Evolutionary conservation across 1,140 invertebrate species (phyloP).

Genomic region (Drosophila gunungcola): DNA sequence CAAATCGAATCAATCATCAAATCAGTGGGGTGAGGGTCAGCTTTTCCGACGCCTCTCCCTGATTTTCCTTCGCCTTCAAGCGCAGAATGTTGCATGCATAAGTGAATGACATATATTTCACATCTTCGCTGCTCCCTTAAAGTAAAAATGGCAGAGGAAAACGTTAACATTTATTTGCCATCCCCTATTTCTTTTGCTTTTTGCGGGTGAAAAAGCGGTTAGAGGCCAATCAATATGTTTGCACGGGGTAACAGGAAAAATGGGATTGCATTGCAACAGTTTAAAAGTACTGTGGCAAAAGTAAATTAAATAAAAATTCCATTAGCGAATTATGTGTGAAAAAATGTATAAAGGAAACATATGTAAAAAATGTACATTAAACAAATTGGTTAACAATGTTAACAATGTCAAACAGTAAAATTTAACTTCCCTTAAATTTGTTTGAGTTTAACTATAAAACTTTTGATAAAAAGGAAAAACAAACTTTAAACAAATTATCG

Average conservation of each 20-base stretch:
- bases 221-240: constrained; percentile 37
- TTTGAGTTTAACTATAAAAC: no score
- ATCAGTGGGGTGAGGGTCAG: constrained; percentile 21
- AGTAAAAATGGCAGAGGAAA: constrained; percentile 26
- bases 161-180: neutral
- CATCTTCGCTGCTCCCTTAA: constrained; percentile 8
- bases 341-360: neutral
- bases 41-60: neutral
- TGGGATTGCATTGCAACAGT: constrained; percentile 20
- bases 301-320: constrained; percentile 1
- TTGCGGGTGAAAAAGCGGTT: constrained; percentile 26
- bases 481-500: no score
- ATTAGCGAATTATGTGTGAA: neutral
- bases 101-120: constrained; percentile 51
- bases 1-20: constrained; percentile 54
- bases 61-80: constrained; percentile 2
- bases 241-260: constrained; percentile 10
- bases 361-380: neutral
- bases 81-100: constrained; percentile 52
- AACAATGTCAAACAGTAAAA: neutral
- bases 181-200: neutral
- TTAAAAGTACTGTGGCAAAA: constrained; percentile 1
- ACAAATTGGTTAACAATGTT: neutral
- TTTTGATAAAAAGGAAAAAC: no score
- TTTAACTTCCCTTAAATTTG: no score